Base-by-base conservation (phyloP, 92 coral and sea anemone species). In the Isaurus tuberculatus region DNA sequence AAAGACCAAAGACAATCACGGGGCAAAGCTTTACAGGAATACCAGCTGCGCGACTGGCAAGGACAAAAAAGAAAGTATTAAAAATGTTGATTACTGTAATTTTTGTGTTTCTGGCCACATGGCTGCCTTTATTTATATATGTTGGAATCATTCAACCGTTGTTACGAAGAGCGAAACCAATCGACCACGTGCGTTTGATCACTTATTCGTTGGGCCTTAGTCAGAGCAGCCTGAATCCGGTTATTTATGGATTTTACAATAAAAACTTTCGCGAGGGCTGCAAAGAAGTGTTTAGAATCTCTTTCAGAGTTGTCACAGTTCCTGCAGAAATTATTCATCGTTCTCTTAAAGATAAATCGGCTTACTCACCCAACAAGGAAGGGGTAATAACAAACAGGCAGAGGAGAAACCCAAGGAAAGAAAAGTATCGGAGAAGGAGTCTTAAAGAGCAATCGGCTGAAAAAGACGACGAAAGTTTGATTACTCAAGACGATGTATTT, bases 11-110 rank as follows among this genome's bases (percentile, higher is more conserved):
- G 13, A 31, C 65, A 9, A 68, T 55, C 23, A 26, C 80, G 31
- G 83, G 68, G 22, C 70, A 88, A 33, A 30, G 86, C 11, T 80
- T 92, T 28, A 85, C 92, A 23, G 83, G 90, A 0, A 60, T 89
- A 1, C 90, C 93, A 3, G 85, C 80, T 29, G 69, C 81, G 19
- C 84, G 91, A 26, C 51, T 89, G 79, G 83, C 88, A 30, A 90
- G 85, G 72, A 91, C 89, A 37, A 82, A 94, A 22, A 93, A 91
- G 79, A 93, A 93, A 81, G 98, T 93, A 13, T 58, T 93, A 44
- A 93, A 93, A 68, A 93, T 93, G 98, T 91, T 93, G 42, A 65
- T 93, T 0, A 93, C 98, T 2, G 98, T 93, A 22, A 91, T 93
- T 26, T 55, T 91, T n/a, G 90, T 93, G 15, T 93, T 93, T 58